Base-by-base conservation (phyloP, 2,888 invertebrate genomes). In the Tridacna crocea region DNA sequence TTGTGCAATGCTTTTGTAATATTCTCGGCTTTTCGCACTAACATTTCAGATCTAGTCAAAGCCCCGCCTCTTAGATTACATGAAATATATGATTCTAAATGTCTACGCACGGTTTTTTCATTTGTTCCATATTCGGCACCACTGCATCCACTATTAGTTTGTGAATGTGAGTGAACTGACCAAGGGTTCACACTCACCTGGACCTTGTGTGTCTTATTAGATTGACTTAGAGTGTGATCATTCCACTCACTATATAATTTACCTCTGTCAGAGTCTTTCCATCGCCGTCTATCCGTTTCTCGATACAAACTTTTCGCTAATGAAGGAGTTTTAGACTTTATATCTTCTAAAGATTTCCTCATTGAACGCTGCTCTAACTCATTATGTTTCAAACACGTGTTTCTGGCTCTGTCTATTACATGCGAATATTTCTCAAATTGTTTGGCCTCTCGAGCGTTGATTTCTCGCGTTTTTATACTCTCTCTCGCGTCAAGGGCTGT, bases 381-480 rank as follows among this genome's bases (percentile, higher is more conserved):
- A 68, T 84, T 79, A 60, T 84, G 83, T 63, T 83, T 75, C 72
- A 84, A 76, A 36, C 89, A 88, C 2, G 89, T 86, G 12, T 68
- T 73, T 60, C 88, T 87, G 6, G 90, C 91, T 36, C 85, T 74
- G 26, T 90, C 85, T 36, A 89, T 65, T 13, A 80, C 79, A 17
- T 77, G 75, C 19, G 80, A 85, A 77, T 85, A 85, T 58, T 82
- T 83, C 36, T 82, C 85, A 19, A 91, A 72, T 58, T 87, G 76
- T 77, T 88, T 88, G 12, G 88, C 79, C 70, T 91, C 91, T 36
- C 91, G 72, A 12, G 88, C 88, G 76, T 91, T 90, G 19, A 88
- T 83, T 83, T 89, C 90, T 12, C 90, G 80, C n/a, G 90, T 90
- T 68, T 78, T 79, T 27, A 90, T 65, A 66, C 85, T 84, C 73